Conservation (phyloP, 2,797 vertebrate species). For the Alcedo atthis region DNA sequence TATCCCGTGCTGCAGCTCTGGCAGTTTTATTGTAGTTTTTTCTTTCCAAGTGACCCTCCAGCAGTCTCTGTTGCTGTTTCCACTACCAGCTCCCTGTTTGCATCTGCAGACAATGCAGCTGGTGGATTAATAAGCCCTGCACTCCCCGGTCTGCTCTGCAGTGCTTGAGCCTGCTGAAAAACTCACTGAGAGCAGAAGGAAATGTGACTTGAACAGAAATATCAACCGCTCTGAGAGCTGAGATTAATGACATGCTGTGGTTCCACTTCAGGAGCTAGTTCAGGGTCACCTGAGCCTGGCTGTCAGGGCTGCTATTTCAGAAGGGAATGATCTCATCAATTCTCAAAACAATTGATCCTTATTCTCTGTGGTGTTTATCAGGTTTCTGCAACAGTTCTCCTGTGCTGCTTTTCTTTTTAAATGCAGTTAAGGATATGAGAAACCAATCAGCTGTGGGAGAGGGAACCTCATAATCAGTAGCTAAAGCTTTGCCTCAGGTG, state of each 20-base stretch:
- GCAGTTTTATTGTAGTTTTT: background rate
- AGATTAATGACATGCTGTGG: slow-evolving; percentile 39
- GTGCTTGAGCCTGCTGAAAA: background rate
- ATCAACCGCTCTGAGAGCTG: background rate
- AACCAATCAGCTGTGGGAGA: background rate
- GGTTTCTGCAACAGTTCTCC: background rate
- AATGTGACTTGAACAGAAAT: background rate
- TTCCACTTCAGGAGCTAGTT: slow-evolving; percentile 12
- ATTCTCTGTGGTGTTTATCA: background rate
- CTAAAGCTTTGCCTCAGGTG: background rate
- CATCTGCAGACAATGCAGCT: background rate
- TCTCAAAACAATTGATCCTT: slow-evolving; percentile 14
- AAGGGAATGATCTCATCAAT: slow-evolving; percentile 29
- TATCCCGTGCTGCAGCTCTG: background rate
- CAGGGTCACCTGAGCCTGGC: slow-evolving; percentile 30
- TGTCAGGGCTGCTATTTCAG: slow-evolving; percentile 21
- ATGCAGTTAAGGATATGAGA: background rate
- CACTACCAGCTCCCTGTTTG: background rate
- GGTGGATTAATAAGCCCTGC: background rate
- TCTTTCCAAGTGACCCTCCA: background rate
- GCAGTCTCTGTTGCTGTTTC: background rate
- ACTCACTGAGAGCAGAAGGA: background rate
- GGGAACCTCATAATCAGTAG: background rate
- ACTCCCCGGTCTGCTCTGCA: background rate
- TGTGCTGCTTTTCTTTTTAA: background rate